phyloP scores from a whole-genome alignment of 1,140 invertebrate species.

The Drosophila bipectinata region DNA sequence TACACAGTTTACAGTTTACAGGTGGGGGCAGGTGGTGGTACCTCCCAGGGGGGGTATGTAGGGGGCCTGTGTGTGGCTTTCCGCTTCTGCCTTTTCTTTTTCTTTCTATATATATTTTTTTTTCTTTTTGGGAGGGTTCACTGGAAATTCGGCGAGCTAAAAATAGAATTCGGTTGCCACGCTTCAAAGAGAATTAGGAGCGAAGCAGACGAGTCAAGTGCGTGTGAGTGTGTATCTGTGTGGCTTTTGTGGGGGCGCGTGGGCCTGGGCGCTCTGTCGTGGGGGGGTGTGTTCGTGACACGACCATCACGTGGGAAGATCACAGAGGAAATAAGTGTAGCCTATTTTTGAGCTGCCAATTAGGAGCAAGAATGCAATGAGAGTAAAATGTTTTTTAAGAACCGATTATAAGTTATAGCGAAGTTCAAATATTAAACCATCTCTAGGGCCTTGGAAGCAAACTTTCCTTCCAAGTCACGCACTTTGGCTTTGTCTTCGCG shows the following conservation, averaged over 20 bases:
- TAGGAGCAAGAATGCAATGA: too few relatives aligned
- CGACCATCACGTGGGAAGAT: constrained; percentile 4
- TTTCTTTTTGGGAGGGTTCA: constrained; percentile 5
- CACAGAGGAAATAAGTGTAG: background rate
- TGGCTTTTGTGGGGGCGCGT: constrained; percentile 10
- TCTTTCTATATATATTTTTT: background rate
- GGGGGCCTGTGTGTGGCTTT: constrained; percentile 8
- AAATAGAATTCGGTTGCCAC: constrained; percentile 54
- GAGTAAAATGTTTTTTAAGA: too few relatives aligned
- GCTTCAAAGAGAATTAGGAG: constrained; percentile 49
- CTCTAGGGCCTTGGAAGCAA: constrained; percentile 29
- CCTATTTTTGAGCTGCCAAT: background rate
- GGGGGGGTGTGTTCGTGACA: constrained; percentile 39
- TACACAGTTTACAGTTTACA: constrained; percentile 19
- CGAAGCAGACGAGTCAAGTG: constrained; percentile 56
- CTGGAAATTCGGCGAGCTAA: constrained; percentile 37
- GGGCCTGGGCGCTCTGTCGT: background rate
- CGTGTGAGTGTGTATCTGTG: constrained; percentile 13
- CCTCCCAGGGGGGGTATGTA: background rate
- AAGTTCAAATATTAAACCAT: background rate
- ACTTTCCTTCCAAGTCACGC: constrained; percentile 62
- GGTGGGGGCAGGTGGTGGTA: constrained; percentile 16
- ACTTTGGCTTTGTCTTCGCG: constrained; percentile 46
- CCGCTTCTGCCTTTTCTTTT: constrained; percentile 1
- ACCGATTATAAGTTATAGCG: too few relatives aligned